phyloP scores from a whole-genome alignment of 1,140 invertebrate genomes.

The Gryon sp. region DNA sequence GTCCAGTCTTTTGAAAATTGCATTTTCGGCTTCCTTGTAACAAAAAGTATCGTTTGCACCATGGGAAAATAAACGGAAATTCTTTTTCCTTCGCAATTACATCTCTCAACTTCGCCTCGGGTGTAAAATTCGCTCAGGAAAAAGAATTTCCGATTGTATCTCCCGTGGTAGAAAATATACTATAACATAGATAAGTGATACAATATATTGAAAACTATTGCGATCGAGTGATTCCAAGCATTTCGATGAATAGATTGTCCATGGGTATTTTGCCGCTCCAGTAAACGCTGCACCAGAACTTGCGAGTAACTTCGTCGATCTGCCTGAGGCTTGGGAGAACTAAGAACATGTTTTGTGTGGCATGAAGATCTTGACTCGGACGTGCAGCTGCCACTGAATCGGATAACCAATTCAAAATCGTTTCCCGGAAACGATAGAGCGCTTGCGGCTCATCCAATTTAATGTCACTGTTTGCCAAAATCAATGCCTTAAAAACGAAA shows the following conservation, averaged over 20 bases:
- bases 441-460: constrained; percentile 91
- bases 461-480: constrained; percentile 95
- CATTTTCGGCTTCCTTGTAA: too few relatives aligned
- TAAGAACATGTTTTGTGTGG: constrained; percentile 91
- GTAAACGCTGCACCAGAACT: constrained; percentile 94
- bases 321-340: constrained; percentile 93
- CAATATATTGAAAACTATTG: too few relatives aligned
- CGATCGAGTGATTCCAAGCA: constrained; percentile 83
- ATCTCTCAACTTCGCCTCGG: too few relatives aligned
- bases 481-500: constrained; percentile 93
- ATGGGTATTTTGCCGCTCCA: constrained; percentile 93
- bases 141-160: too few relatives aligned
- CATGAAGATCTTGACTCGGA: constrained; percentile 84
- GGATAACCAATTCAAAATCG: constrained; percentile 90
- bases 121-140: too few relatives aligned
- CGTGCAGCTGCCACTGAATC: constrained; percentile 91
- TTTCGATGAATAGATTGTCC: constrained; percentile 98
- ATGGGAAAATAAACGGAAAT: too few relatives aligned
- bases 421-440: constrained; percentile 92
- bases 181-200: too few relatives aligned
- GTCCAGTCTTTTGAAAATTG: too few relatives aligned
- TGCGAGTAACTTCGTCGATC: constrained; percentile 91
- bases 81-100: too few relatives aligned
- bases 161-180: too few relatives aligned
- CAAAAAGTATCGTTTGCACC: too few relatives aligned